Base-by-base conservation (phyloP, 2,797 vertebrate species). In the Galagoides demidoff region DNA sequence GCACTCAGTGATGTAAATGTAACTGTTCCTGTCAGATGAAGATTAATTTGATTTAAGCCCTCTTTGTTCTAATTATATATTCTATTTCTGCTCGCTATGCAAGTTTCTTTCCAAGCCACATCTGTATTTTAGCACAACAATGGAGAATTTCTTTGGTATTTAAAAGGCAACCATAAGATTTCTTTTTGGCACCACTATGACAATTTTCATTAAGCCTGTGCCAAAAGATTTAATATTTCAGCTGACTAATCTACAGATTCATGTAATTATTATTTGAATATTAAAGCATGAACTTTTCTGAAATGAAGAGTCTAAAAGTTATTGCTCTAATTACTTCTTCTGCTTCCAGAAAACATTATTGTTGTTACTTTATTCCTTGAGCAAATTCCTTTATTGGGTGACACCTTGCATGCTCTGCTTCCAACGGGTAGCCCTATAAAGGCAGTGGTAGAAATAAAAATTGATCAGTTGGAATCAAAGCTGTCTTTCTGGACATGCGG, bases 21-120 rank as follows among this genome's bases (percentile, higher is more conserved):
- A 99, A 99, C 98, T 98, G 98, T 98, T 99, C 97, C 98, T 99
- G 99, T 99, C 99, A 99, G 98, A 99, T 98, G 97, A 98, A 99
- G 98, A 99, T 98, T 99, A 99, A 99, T 99, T 99, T 99, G 98
- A 99, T 99, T 99, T 99, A 98, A 98, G 97, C 96, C 97, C 96
- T 98, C 98, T 98, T 98, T 98, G 98, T 99, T 99, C 98, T 99
- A 99, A 99, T 99, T 99, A 99, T 98, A 98, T 98, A 98, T 98
- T 98, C 98, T 98, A 98, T 99, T 99, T 98, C 98, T 99, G 98
- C 98, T 98, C 98, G 98, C 97, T 96, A 97, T 96, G 98, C 98
- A 98, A 98, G 97, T 98, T 99, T 98, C 79, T 79, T 98, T 98
- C 89, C 85, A 98, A 98, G 97, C 93, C 98, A 98, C 98, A 98